Base-by-base conservation (phyloP, 2,888 invertebrate species). In the Aphodius sticticus region DNA sequence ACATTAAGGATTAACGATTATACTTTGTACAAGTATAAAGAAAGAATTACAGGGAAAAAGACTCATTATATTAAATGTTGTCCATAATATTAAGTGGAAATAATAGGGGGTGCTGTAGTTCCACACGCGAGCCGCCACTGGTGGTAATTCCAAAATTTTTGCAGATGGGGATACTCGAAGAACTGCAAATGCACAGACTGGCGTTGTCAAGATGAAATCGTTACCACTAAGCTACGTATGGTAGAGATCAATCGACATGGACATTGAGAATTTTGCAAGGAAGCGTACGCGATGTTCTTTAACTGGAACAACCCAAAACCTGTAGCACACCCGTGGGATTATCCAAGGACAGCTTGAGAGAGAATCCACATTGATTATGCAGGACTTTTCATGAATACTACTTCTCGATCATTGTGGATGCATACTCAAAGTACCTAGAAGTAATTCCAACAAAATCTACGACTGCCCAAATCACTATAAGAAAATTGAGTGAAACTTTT, bases 331-430 rank as follows among this genome's bases (percentile, higher is more conserved):
- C n/a, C n/a, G n/a, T n/a, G 9, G 53, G 72, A 72, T 5, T 26
- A 72, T 26, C 26, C 72, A 26, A 9, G n/a, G 1, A n/a, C 26
- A 26, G 16, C 69, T 2, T 69, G 69, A 69, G 69, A 77, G n/a
- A 6, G 77, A 14, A 74, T 85, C n/a, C 86, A 85, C 77, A 80
- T 85, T 38, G 84, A 85, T 82, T 85, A 84, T 79, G 83, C 84
- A 79, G 84, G 84, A 81, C 84, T 84, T 81, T 81, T 16, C 16
- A 69, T 3, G 75, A 75, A 36, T 77, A 36, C 14, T 76, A 81
- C 38, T 76, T 81, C 12, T 70, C 81, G 12, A 80, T 83, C 4
- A 69, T 83, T 14, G 79, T 82, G 69, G 76, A 84, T 69, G 81
- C 38, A 6, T 84, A 84, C 78, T 69, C 81, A 16, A 82, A 82